Percentiles rank a stretch among this genome's conserved stretches.
These are phyloP conservation scores for Gadopsis bispinosus DNA, from an alignment of 2,797 vertebrate genomes.

Conservation along the genomic window DNA sequence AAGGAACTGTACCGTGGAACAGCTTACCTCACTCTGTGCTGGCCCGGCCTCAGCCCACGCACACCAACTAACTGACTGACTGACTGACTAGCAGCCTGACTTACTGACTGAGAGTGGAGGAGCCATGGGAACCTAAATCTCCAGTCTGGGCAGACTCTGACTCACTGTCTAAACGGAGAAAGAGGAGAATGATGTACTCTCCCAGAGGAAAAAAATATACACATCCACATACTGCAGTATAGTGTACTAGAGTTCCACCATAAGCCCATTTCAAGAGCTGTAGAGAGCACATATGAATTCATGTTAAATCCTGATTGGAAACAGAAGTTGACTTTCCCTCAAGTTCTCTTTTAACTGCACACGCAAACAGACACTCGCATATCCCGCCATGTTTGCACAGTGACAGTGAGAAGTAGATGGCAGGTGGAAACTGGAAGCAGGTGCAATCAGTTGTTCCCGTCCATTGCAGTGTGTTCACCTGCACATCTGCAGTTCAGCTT, in stretches of 20 bases:
- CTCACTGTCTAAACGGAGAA: constrained; percentile 78
- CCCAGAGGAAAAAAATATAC: constrained; percentile 45
- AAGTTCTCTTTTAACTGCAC: constrained; percentile 24
- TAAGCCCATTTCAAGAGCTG: constrained; percentile 20
- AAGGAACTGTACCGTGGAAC: constrained; percentile 72
- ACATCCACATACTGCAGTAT: constrained; percentile 31
- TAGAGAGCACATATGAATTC: constrained; percentile 10
- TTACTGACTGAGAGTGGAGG: constrained; percentile 62
- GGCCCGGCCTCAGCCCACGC: constrained; percentile 71
- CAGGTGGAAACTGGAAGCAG: constrained; percentile 82
- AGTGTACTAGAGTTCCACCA: constrained; percentile 31
- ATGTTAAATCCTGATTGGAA: constrained; percentile 42
- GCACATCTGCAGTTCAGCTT: constrained; percentile 64
- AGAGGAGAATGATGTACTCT: constrained; percentile 58
- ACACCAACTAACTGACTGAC: constrained; percentile 39
- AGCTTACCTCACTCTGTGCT: constrained; percentile 76
- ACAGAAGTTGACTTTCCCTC: constrained; percentile 37
- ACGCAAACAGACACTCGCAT: constrained; percentile 9
- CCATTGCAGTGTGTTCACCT: constrained; percentile 76
- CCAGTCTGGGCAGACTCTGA: constrained; percentile 73
- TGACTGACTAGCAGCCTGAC: constrained; percentile 64
- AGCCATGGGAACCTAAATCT: constrained; percentile 73
- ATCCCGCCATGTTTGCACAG: constrained; percentile 72
- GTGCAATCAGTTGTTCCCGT: constrained; percentile 74
- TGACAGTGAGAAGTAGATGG: constrained; percentile 57